A percentile compares a stretch with the other conserved stretches of the same genome.
phyloP scores from a whole-genome alignment of 2,888 invertebrate genomes.

The Pherbina coryleti region DNA sequence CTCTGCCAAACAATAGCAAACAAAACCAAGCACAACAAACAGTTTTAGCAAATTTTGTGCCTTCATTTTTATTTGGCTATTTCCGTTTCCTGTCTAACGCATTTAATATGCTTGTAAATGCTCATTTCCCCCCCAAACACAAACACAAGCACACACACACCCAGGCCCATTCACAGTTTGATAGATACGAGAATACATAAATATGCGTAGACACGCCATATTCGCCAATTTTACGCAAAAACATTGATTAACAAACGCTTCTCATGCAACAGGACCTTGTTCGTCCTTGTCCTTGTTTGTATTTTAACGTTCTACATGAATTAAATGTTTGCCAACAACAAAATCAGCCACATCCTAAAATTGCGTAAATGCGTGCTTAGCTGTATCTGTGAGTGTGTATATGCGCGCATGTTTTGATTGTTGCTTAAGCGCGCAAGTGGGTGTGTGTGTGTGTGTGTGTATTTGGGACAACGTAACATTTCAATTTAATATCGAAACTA shows the following conservation, averaged over 20 bases:
- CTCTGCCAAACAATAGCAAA: background rate
- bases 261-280: background rate
- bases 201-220: slow-evolving; percentile 5
- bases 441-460: background rate
- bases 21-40: background rate
- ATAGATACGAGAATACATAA: background rate
- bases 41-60: background rate
- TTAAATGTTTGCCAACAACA: slow-evolving; percentile 10
- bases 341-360: background rate
- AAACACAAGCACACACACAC: background rate
- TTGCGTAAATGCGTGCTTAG: too few species aligned
- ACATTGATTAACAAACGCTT: slow-evolving; percentile 6
- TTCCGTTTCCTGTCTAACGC: background rate
- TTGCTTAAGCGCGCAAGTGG: too few species aligned
- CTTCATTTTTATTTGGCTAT: background rate
- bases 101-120: background rate
- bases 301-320: background rate
- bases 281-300: slow-evolving; percentile 3
- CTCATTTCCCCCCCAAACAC: background rate
- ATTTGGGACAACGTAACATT: slow-evolving; percentile 1
- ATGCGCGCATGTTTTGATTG: too few species aligned
- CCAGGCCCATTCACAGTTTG: background rate
- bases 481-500: slow-evolving; percentile 6
- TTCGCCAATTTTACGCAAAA: background rate
- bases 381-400: too few species aligned